phyloP scores from a whole-genome alignment of 2,888 invertebrate genomes.

The Acrocyrtus sp. region DNA sequence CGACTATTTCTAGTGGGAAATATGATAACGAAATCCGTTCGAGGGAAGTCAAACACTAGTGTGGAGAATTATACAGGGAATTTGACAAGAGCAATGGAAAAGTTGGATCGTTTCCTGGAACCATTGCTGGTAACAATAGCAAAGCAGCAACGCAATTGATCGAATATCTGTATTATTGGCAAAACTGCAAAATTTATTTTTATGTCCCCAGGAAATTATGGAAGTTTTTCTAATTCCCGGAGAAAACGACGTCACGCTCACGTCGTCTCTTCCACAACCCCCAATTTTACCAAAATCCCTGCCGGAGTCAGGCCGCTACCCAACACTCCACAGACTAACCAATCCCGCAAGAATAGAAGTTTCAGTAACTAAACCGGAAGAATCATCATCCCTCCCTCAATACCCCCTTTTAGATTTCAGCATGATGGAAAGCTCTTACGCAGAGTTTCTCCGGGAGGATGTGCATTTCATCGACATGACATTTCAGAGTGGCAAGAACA shows the following conservation, averaged over 20 bases:
- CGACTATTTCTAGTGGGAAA: conserved; percentile 50
- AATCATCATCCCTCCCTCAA: not conserved
- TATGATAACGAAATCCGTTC: conserved; percentile 10
- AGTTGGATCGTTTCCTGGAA: conserved; percentile 39
- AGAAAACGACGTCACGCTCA: conserved; percentile 46
- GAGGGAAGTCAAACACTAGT: not conserved
- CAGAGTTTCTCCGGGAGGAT: conserved; percentile 36
- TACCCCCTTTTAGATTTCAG: not conserved
- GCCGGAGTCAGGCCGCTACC: conserved; percentile 10
- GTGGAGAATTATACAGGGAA: not conserved
- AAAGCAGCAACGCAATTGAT: too few species aligned
- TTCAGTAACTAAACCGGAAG: conserved; percentile 13
- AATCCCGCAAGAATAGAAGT: conserved; percentile 48
- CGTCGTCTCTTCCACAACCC: conserved; percentile 41
- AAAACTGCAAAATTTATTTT: conserved; percentile 1
- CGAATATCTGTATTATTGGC: not conserved
- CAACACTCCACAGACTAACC: conserved; percentile 29
- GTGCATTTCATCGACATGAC: conserved; percentile 38
- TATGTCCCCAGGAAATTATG: conserved; percentile 35
- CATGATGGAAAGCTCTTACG: conserved; percentile 24
- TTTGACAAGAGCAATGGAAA: conserved; percentile 25
- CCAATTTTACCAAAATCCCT: conserved; percentile 40
- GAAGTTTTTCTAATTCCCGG: conserved; percentile 55
- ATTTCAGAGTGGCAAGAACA: conserved; percentile 49
- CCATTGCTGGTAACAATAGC: conserved; percentile 41